phyloP scores from a whole-genome alignment of 2,797 vertebrate species.

The Calcarius lapponicus region DNA sequence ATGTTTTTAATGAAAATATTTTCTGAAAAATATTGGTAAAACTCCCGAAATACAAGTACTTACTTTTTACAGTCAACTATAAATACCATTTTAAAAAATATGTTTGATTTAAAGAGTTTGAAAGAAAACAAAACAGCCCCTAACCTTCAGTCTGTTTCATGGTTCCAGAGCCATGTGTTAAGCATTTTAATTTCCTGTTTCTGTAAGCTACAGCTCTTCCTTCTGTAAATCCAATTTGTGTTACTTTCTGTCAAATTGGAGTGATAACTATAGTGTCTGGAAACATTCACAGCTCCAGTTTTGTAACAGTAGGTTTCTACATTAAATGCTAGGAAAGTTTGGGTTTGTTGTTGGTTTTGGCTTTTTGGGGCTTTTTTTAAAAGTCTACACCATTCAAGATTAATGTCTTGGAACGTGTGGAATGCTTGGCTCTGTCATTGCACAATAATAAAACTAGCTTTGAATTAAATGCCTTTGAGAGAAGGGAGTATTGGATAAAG shows the following conservation, averaged over 20 bases:
- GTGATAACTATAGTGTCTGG: neutral
- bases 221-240: neutral
- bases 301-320: neutral
- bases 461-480: neutral
- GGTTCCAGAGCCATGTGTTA: neutral
- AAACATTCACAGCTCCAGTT: neutral
- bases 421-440: neutral
- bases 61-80: neutral
- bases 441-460: neutral
- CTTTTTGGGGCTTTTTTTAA: neutral
- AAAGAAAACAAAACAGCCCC: neutral
- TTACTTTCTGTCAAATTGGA: slow-evolving; percentile 16
- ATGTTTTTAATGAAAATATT: neutral
- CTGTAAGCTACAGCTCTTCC: neutral
- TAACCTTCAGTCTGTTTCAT: neutral
- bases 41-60: neutral
- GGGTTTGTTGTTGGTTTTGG: neutral
- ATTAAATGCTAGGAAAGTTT: neutral
- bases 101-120: neutral
- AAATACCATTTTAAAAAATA: neutral
- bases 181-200: slow-evolving; percentile 40
- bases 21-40: neutral
- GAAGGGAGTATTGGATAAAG: neutral
- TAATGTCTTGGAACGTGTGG: neutral
- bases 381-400: neutral